Percentiles rank a stretch among this genome's conserved stretches.
Evolutionary conservation across 2,113 vertebrate genomes (phyloP).

Genomic region (Sinocyclocheilus anophthalmus): DNA sequence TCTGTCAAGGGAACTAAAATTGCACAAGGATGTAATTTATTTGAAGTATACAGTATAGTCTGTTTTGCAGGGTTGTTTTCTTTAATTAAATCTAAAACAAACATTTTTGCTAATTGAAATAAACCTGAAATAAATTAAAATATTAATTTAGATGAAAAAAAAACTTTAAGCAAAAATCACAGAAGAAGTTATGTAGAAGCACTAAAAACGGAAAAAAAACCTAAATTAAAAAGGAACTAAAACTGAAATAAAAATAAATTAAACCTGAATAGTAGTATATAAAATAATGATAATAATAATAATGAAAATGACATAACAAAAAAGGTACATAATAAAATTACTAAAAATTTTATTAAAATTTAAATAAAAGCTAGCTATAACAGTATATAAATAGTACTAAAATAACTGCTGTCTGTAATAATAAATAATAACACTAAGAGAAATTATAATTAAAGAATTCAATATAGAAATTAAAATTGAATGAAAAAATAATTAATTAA

Average conservation of each 20-base stretch:
- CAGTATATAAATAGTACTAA: background rate
- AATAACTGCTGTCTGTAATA: no score
- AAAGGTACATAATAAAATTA: no score
- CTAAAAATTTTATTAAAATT: background rate
- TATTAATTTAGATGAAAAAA: background rate
- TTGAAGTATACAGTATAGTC: no score
- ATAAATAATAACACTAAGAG: no score
- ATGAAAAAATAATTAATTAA: no score
- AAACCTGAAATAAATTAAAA: background rate
- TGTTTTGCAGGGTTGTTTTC: background rate
- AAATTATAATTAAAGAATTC: no score
- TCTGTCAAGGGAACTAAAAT: background rate
- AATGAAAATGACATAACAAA: no score
- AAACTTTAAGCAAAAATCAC: background rate
- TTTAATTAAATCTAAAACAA: background rate
- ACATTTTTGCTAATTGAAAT: background rate
- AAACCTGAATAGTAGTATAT: no score
- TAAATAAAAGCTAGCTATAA: background rate
- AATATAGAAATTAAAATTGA: no score
- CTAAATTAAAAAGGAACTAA: background rate
- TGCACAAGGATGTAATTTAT: no score
- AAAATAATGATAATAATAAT: no score
- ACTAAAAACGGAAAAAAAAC: background rate
- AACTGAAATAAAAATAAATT: background rate
- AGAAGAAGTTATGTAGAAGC: background rate